Evolutionary conservation across 2,888 invertebrate species (phyloP), one percentile per base, ranked within the genome.

Genomic region (Ypsolopha sequella): DNA sequence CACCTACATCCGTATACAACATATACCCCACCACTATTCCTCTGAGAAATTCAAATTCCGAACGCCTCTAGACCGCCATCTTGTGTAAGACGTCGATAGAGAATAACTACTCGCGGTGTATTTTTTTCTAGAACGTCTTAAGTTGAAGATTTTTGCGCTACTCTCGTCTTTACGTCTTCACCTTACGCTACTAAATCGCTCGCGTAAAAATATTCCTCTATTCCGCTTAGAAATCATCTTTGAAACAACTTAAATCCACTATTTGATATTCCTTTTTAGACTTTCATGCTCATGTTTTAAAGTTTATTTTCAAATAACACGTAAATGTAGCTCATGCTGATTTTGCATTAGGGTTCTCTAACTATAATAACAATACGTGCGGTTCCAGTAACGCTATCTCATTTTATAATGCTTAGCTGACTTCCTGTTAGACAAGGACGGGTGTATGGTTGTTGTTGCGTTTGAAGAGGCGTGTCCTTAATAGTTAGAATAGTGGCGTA

Each of bases 31-130:
- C 73, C 39, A 38, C 73, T 79, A 80, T 80, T 81, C 80, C 84
- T 80, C 73, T 57, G 81, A 82, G 84, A 81, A 81, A 81, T 82
- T 84, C 76, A 74, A 85, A 84, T 80, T 80, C 70, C 76, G 76
- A 81, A 80, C 80, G 80, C 82, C 79, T 73, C 70, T 73, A 24
- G 65, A 63, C 77, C 84, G 84, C 85, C 85, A 85, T 85, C 80
- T 85, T 85, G 85, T 69, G 74, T 75, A 84, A 85, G 85, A 85
- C 82, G 82, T 79, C 84, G 79, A 80, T 81, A 80, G 75, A 79
- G 80, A 82, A 78, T 80, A 78, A 80, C 80, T 80, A 79, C 76
- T 68, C 67, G 68, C 69, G 73, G 73, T 70, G 67, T 66, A 64
- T 79, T 79, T 84, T 85, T 84, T 79, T 68, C 67, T 61, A 84